Percentiles rank a stretch among this genome's conserved stretches.
Evolutionary conservation across 2,888 invertebrate species (phyloP).

Genomic region (Macrophya alboannulata): DNA sequence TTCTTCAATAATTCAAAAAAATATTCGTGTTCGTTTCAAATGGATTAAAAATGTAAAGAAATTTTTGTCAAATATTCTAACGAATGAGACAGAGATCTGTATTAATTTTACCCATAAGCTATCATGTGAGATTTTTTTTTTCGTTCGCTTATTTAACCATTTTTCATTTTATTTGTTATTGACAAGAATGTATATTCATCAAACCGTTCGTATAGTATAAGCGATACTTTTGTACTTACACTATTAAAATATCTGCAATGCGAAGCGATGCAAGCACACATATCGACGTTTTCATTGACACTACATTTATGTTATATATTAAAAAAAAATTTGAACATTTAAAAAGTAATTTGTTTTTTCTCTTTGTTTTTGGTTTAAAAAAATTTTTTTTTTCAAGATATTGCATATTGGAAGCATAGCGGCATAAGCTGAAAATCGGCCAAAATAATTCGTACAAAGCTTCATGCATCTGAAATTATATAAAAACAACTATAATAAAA

Average conservation of each 20-base stretch:
- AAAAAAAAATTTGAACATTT: slow-evolving; percentile 63
- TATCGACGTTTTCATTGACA: slow-evolving; percentile 43
- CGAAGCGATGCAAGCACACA: slow-evolving; percentile 62
- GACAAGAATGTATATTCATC: slow-evolving; percentile 64
- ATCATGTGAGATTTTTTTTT: slow-evolving; percentile 14
- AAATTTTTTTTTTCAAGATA: slow-evolving; percentile 49
- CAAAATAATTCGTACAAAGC: slow-evolving; percentile 77
- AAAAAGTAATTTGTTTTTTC: slow-evolving; percentile 57
- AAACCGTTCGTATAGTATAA: slow-evolving; percentile 58
- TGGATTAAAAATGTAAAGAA: no score
- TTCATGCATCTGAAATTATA: slow-evolving; percentile 79
- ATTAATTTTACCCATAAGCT: slow-evolving; percentile 11
- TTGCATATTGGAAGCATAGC: slow-evolving; percentile 78
- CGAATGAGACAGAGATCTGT: background rate
- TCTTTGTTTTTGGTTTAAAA: slow-evolving; percentile 55
- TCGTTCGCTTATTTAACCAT: background rate
- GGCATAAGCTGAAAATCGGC: slow-evolving; percentile 77
- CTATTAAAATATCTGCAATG: slow-evolving; percentile 65
- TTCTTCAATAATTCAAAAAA: slow-evolving; percentile 10
- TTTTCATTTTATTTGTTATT: slow-evolving; percentile 72
- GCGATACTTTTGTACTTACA: slow-evolving; percentile 55
- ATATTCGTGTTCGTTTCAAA: background rate
- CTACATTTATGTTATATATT: slow-evolving; percentile 58
- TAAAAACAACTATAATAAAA: slow-evolving; percentile 72
- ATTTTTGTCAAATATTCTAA: no score